phyloP scores from a whole-genome alignment of 2,797 vertebrate genomes.

The Spatula versicolor region DNA sequence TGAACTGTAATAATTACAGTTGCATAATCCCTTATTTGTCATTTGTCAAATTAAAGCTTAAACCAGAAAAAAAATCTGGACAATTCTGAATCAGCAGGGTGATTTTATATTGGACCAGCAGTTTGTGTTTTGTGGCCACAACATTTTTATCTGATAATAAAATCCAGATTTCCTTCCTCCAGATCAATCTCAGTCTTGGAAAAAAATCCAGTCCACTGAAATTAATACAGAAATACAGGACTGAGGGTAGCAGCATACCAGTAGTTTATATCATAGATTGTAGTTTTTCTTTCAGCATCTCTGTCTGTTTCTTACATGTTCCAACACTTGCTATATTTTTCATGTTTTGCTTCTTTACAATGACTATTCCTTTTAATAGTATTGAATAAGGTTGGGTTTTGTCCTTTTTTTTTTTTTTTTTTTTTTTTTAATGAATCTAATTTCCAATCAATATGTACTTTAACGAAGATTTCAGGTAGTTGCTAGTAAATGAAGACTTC shows the following conservation, averaged over 20 bases:
- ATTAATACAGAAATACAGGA: neutral
- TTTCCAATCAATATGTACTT: neutral
- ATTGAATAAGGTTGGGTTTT: neutral
- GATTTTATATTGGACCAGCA: neutral
- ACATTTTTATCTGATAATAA: neutral
- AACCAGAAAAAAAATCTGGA: neutral
- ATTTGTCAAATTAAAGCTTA: neutral
- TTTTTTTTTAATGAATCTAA: neutral
- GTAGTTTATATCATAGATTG: neutral
- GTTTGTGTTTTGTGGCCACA: neutral
- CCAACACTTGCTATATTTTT: neutral
- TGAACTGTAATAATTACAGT: neutral
- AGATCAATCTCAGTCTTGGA: neutral
- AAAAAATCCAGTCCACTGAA: neutral
- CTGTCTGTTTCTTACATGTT: neutral
- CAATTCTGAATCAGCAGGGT: neutral
- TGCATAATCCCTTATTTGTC: neutral
- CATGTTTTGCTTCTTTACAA: neutral
- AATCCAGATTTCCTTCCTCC: neutral
- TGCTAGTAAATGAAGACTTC: neutral
- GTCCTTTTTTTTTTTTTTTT: neutral
- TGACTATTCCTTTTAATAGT: neutral
- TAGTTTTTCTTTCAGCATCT: neutral
- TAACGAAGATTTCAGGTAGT: neutral
- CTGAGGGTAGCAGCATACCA: neutral